phyloP scores from a whole-genome alignment of 2,797 vertebrate genomes.

The Taeniopygia guttata region DNA sequence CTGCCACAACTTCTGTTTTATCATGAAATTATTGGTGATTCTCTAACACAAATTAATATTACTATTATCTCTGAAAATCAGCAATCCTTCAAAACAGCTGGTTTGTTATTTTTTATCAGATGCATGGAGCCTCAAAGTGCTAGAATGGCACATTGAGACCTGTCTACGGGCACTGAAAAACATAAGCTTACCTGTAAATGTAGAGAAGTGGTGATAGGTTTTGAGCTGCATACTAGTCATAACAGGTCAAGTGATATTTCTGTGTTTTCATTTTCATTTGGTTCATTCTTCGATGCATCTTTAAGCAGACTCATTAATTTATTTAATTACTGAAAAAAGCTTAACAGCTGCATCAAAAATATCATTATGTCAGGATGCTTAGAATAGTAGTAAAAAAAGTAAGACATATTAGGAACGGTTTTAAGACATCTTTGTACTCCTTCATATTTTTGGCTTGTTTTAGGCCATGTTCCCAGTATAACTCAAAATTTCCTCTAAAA shows the following conservation, averaged over 20 bases:
- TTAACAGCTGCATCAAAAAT: neutral
- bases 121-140: neutral
- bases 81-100: neutral
- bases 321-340: neutral
- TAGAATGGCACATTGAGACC: rapidly evolving
- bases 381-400: neutral
- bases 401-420: neutral
- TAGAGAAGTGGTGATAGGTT: neutral
- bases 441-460: neutral
- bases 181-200: neutral
- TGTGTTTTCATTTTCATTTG: neutral
- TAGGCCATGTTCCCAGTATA: neutral
- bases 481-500: neutral
- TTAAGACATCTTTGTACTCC: neutral
- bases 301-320: neutral
- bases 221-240: rapidly evolving
- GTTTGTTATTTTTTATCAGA: neutral
- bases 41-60: neutral
- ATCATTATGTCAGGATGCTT: neutral
- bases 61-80: neutral
- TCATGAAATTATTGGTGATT: neutral
- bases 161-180: neutral
- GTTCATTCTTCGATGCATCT: neutral
- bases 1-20: neutral
- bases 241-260: neutral